Conservation (phyloP, 2,888 invertebrate species). For the Lordiphosa fenestrarum region DNA sequence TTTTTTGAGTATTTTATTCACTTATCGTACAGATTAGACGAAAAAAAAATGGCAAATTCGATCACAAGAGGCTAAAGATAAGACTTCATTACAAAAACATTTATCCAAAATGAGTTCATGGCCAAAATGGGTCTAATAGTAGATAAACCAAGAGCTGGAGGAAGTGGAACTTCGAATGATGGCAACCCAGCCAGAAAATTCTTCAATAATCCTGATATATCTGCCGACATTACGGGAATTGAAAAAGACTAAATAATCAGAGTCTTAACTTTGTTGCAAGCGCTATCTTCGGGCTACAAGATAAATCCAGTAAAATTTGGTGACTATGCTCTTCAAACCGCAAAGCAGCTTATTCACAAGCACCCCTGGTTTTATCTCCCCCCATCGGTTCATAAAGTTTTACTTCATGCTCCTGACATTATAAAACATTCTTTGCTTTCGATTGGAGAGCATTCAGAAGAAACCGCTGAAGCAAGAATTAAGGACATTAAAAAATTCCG, state of each 20-base stretch:
- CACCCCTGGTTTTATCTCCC: slow-evolving; percentile 9
- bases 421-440: slow-evolving; percentile 4
- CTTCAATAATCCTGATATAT: slow-evolving; percentile 17
- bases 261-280: slow-evolving; percentile 30
- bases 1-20: slow-evolving; percentile 15
- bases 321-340: slow-evolving; percentile 24
- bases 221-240: slow-evolving; percentile 37
- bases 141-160: slow-evolving; percentile 27
- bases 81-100: slow-evolving; percentile 20
- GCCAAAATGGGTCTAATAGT: slow-evolving; percentile 29
- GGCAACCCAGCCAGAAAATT: slow-evolving; percentile 32
- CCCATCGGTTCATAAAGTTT: slow-evolving; percentile 7
- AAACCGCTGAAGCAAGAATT: background rate
- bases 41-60: slow-evolving; percentile 30
- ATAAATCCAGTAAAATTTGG: slow-evolving; percentile 31
- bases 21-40: slow-evolving; percentile 22
- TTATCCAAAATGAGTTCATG: slow-evolving; percentile 21
- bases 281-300: slow-evolving; percentile 22
- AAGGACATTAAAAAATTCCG: too few species aligned
- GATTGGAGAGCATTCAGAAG: slow-evolving; percentile 12
- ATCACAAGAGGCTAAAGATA: slow-evolving; percentile 19
- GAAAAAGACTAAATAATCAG: slow-evolving; percentile 24
- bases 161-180: slow-evolving; percentile 34
- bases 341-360: slow-evolving; percentile 7
- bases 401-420: slow-evolving; percentile 11